Percentiles rank a stretch among this genome's conserved stretches.
These are phyloP conservation scores for Hipposideros larvatus DNA, from an alignment of 2,797 vertebrate genomes.

Conservation along the genomic window DNA sequence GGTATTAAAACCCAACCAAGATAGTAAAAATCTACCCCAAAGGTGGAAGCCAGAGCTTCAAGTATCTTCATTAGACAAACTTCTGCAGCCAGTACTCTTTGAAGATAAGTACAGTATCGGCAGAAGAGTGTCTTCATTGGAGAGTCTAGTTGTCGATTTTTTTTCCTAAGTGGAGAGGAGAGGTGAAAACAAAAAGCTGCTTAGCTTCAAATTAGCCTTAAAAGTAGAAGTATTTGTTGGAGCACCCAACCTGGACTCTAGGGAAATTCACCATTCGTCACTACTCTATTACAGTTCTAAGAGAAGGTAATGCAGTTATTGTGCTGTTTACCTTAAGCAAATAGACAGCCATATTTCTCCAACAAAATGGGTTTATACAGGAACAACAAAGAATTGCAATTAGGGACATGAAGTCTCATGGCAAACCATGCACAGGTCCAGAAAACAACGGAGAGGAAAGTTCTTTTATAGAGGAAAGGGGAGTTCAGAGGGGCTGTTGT, in stretches of 20 bases:
- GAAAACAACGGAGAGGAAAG: not conserved
- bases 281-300: conserved; percentile 26
- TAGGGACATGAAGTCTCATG: not conserved
- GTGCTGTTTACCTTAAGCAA: not conserved
- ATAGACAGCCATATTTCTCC: not conserved
- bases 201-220: not conserved
- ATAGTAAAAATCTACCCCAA: not conserved
- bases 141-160: not conserved
- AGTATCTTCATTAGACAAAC: not conserved
- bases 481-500: not conserved
- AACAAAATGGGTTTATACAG: not conserved
- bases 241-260: not conserved
- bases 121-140: not conserved
- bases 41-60: not conserved
- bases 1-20: not conserved
- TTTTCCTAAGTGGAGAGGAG: conserved; percentile 54
- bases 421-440: not conserved
- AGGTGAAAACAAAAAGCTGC: conserved; percentile 58
- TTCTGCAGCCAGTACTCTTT: not conserved
- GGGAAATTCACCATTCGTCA: not conserved
- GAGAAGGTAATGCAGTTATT: not conserved
- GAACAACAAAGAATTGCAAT: not conserved
- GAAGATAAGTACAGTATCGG: not conserved
- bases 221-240: conserved; percentile 9
- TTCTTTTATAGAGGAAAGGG: not conserved